Base-by-base conservation (phyloP, 2,797 vertebrate species). In the Pagetopsis macropterus region DNA sequence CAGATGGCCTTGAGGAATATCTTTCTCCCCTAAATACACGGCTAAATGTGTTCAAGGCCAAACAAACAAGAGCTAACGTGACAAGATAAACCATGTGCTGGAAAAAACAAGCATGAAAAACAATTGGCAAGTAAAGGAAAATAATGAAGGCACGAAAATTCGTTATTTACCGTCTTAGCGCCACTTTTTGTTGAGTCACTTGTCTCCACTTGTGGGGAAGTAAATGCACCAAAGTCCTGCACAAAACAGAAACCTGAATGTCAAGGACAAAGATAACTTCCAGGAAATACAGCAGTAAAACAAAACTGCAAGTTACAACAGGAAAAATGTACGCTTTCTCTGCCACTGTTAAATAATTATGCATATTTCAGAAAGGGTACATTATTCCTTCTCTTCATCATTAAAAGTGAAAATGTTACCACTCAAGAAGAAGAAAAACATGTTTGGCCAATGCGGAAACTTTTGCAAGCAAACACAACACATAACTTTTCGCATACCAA, bases 141-240 rank as follows among this genome's bases (percentile, higher is more conserved):
- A 75, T 23, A 9, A 52, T 33, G 31, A 52, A 21, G 33, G 69
- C 19, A 27, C 5, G 40, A 14, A 48, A 72, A 46, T 55, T 17
- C 12, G 37, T 23, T 75, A 72, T 44, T 62, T 88, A 94, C 94
- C 92, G 73, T 93, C 51, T 79, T 81, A 49, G 83, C 9, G 27
- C 68, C 65, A 59, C 79, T 82, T 88, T 91, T 93, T 33, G 77
- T 73, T 7, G 89, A 84, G 80, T 76, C 65, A 40, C 85, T 84
- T 1, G 58, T 88, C 58, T 93, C 91, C 79, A 79, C 55, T 75
- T 87, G 84, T 43, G 89, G 59, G 69, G 88, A 89, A 43, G 84
- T 73, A 52, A 92, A 93, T 1, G 89, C 79, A 75, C 85, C 88
- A 43, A 94, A 88, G 69, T 95, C 92, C 94, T 94, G 89, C 67